Percentiles rank a stretch among this genome's conserved stretches.
These are phyloP conservation scores for Aphrocallistes beatrix DNA, from an alignment of 37 sponge, comb jelly and placozoan genomes.

Conservation along the genomic window DNA sequence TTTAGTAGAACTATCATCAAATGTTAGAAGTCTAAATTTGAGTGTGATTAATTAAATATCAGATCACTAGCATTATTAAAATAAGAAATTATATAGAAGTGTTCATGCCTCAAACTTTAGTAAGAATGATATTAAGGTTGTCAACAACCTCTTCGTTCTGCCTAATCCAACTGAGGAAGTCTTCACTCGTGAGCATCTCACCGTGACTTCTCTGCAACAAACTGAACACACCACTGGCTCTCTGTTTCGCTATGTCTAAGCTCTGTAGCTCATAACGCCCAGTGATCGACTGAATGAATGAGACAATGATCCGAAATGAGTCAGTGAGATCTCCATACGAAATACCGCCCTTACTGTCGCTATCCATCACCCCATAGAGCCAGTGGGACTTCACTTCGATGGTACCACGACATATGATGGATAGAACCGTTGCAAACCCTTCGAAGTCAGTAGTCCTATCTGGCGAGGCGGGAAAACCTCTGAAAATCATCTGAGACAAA, in stretches of 20 bases:
- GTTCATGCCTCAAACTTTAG: not conserved
- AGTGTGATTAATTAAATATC: no score
- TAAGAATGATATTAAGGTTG: not conserved
- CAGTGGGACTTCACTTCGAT: not conserved
- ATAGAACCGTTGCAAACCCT: not conserved
- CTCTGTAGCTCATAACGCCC: not conserved
- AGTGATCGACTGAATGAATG: not conserved
- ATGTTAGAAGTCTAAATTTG: no score
- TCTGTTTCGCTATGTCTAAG: not conserved
- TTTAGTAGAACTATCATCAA: no score
- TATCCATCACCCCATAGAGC: not conserved
- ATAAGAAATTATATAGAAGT: not conserved
- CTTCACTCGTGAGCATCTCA: not conserved
- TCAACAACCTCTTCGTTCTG: not conserved
- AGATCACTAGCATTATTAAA: no score
- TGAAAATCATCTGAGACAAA: not conserved
- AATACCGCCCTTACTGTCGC: not conserved
- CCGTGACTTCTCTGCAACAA: not conserved
- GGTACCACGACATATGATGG: not conserved
- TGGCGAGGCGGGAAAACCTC: not conserved
- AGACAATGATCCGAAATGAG: not conserved
- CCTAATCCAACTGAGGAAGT: not conserved
- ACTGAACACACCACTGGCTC: not conserved
- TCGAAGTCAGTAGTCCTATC: slow-evolving; percentile 2
- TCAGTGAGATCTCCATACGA: not conserved